Evolutionary conservation across 2,888 invertebrate genomes (phyloP).

Genomic region (Bombylius major): DNA sequence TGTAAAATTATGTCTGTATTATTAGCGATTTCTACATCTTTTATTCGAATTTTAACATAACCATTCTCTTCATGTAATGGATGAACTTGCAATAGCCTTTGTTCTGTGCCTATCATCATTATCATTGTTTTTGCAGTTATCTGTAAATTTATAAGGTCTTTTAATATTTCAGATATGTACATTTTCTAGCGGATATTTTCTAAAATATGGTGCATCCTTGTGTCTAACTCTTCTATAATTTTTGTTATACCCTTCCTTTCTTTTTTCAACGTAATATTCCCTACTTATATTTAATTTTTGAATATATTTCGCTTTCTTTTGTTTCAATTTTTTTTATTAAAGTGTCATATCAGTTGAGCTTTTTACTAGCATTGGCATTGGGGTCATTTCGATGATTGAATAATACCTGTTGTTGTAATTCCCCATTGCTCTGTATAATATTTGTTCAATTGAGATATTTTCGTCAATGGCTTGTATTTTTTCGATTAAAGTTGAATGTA

Average conservation of each 20-base stretch:
- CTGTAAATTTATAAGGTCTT: slow-evolving; percentile 7
- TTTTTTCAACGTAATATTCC: slow-evolving; percentile 4
- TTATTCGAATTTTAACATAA: neutral
- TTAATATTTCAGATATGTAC: slow-evolving; percentile 6
- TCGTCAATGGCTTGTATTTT: neutral
- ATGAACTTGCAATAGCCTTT: neutral
- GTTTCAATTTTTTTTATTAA: neutral
- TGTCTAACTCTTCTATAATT: slow-evolving; percentile 6
- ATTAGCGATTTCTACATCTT: neutral
- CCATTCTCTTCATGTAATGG: neutral
- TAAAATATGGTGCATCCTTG: slow-evolving; percentile 6
- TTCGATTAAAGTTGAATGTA: neutral
- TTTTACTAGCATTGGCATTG: neutral
- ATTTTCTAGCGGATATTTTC: slow-evolving; percentile 1
- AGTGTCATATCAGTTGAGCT: neutral
- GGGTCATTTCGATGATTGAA: neutral
- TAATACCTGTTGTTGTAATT: neutral
- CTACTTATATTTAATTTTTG: neutral
- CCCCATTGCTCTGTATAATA: neutral
- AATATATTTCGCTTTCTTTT: neutral
- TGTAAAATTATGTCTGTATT: neutral
- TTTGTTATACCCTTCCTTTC: slow-evolving; percentile 3
- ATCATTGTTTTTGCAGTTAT: neutral
- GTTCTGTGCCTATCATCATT: neutral
- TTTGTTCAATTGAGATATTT: neutral